Percentiles rank a stretch among this genome's conserved stretches.
These are phyloP conservation scores for Diabrotica balteata DNA, from an alignment of 2,888 invertebrate genomes.

Conservation along the genomic window DNA sequence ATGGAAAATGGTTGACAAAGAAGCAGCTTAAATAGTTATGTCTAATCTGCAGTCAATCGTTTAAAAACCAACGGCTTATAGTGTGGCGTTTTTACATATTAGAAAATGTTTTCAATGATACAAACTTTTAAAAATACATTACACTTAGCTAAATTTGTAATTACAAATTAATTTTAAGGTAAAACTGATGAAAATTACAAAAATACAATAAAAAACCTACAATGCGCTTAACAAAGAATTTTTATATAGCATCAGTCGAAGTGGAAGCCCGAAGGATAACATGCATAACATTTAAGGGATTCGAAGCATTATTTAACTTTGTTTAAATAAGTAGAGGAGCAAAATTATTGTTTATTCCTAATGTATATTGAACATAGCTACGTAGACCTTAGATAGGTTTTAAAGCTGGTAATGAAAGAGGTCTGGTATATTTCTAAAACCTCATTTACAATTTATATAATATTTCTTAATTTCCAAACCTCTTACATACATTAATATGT, in stretches of 20 bases:
- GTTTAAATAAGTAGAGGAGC: conserved; percentile 2
- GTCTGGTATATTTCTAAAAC: no score
- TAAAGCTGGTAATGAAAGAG: no score
- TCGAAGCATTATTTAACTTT: conserved; percentile 35
- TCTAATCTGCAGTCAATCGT: no score
- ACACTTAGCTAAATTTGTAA: background rate
- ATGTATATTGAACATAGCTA: background rate
- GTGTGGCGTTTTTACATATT: no score
- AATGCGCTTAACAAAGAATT: conserved; percentile 31
- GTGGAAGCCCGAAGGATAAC: conserved; percentile 49
- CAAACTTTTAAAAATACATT: conserved; percentile 9
- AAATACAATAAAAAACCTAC: conserved; percentile 35
- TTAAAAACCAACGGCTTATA: no score
- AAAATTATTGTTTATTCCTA: background rate
- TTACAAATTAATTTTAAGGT: conserved; percentile 9
- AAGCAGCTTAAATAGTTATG: no score
- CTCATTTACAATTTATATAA: no score
- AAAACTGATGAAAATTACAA: conserved; percentile 19
- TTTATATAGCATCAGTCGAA: conserved; percentile 42
- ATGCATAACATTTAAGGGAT: conserved; percentile 43
- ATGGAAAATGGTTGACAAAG: no score
- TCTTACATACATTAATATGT: no score
- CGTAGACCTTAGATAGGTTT: no score
- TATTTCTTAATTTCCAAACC: no score
- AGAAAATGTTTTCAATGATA: background rate